Base-by-base conservation (phyloP, 2,797 vertebrate genomes). In the Myotis myotis region DNA sequence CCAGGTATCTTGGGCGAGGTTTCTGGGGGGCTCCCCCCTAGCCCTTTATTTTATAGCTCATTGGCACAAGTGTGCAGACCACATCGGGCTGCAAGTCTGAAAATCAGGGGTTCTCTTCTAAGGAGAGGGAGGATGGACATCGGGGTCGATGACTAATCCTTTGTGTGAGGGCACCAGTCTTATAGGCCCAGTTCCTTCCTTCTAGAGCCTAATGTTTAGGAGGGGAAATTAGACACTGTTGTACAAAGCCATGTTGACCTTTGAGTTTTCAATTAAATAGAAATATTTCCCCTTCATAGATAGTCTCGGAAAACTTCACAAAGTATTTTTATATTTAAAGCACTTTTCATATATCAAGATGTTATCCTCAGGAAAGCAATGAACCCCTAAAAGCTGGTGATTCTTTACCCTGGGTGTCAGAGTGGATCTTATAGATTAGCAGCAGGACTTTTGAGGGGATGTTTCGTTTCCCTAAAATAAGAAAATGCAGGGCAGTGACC, bases 391-490 rank as follows among this genome's bases (percentile, higher is more conserved):
- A 64, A 72, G 30, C 0, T 0, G 51, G 23, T 2, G 38, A 87
- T 82, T 81, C 28, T 94, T 87, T 70, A 83, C 41, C 12, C 15
- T 57, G 3, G 25, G 28, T 79, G 17, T 93, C 57, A 74, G 81
- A 60, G 28, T 55, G 75, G 66, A 25, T 38, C 72, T 89, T 53
- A 71, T 38, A 93, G 87, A 47, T 96, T 64, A 75, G 51, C 19
- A 53, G 33, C 62, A 79, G 70, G 68, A 44, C 4, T 33, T 80
- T 79, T 0, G 16, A 76, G 55, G 44, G 44, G 15, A 19, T 87
- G 53, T 87, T 75, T 88, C 51, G 25, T 88, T 89, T 90, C 19
- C 36, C 7, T 76, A 80, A 36, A 62, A 92, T 64, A 89, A 95
- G 76, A 90, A 66, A 88, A 92, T 49, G 25, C 8, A 51, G 6